These are phyloP conservation scores for Peromyscus melanophrys DNA, from an alignment of 2,797 vertebrate species.

Conservation along the genomic window DNA sequence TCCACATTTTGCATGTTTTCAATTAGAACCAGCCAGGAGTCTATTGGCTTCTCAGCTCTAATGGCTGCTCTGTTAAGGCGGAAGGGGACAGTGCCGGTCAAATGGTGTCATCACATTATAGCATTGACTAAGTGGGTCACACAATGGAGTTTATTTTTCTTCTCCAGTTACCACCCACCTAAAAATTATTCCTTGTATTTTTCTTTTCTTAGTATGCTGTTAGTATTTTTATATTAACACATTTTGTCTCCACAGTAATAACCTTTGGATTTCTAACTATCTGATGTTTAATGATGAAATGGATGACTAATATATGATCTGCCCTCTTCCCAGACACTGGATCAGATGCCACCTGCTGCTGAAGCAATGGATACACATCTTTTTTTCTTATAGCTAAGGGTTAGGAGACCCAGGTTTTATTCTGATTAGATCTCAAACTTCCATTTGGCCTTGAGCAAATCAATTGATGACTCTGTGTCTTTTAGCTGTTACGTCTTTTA, in stretches of 20 bases:
- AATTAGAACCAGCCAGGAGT: not conserved
- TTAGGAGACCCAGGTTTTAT: not conserved
- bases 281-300: not conserved
- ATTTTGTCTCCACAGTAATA: constrained; percentile 63
- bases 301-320: not conserved
- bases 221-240: constrained; percentile 48
- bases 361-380: not conserved
- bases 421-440: constrained; percentile 16
- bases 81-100: not conserved
- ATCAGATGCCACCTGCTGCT: not conserved
- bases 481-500: not conserved
- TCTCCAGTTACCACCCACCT: constrained; percentile 11
- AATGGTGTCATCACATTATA: not conserved
- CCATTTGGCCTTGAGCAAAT: constrained; percentile 25
- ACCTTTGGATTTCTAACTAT: constrained; percentile 58
- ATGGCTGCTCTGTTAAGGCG: not conserved
- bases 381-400: not conserved
- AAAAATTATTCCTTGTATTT: not conserved
- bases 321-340: not conserved
- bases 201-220: constrained; percentile 33
- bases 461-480: not conserved
- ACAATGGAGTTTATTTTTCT: not conserved
- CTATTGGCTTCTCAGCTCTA: constrained; percentile 26
- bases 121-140: not conserved
- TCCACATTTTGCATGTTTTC: constrained; percentile 21